Conservation (phyloP, 92 coral and sea anemone species). For the Bergia sp. region DNA sequence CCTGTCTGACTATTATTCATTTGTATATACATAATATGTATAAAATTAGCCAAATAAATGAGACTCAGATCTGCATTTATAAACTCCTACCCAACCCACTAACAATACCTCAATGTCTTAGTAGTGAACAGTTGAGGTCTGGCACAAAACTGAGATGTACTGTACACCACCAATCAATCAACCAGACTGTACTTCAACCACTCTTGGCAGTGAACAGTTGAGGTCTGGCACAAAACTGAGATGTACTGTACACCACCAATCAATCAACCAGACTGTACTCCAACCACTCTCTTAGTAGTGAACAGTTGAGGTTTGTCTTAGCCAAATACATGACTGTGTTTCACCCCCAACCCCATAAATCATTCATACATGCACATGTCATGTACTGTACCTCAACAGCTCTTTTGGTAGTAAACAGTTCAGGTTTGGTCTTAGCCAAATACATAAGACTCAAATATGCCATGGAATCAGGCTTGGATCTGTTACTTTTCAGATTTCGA, state of each 20-base stretch:
- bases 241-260: no score
- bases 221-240: conserved; percentile 49
- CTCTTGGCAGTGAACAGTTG: conserved; percentile 69
- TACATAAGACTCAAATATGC: conserved; percentile 72
- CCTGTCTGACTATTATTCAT: no score
- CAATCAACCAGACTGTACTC: conserved; percentile 51
- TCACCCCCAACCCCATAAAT: conserved; percentile 26
- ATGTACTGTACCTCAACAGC: conserved; percentile 75
- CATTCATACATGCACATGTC: background rate
- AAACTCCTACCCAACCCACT: no score
- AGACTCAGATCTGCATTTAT: no score
- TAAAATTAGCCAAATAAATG: no score
- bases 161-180: no score
- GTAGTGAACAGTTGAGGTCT: conserved; percentile 78
- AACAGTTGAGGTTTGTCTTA: conserved; percentile 80
- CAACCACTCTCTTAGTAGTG: conserved; percentile 74
- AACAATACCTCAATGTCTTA: conserved; percentile 30
- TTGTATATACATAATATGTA: no score
- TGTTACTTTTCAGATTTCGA: conserved; percentile 76
- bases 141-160: background rate
- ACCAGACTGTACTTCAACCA: conserved; percentile 72
- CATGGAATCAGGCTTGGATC: conserved; percentile 84
- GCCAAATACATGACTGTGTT: conserved; percentile 64
- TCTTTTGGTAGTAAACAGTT: conserved; percentile 73
- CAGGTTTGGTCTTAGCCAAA: conserved; percentile 86